These are phyloP conservation scores for Dasypogon diadema DNA, from an alignment of 2,888 invertebrate species.

Conservation along the genomic window DNA sequence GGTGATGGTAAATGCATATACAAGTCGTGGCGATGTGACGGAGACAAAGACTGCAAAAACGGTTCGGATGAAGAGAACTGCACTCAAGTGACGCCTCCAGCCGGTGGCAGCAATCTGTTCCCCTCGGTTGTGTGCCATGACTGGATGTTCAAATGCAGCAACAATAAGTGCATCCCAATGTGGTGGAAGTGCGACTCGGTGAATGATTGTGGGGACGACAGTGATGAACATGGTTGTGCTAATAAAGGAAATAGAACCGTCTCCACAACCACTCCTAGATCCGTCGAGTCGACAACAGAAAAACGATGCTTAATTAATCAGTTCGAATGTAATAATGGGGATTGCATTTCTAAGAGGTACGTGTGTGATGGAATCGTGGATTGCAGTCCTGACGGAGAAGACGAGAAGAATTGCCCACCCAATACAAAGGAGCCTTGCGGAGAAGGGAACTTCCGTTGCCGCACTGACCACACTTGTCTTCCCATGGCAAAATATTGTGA, in stretches of 20 bases:
- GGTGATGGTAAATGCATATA: conserved; percentile 72
- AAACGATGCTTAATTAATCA: conserved; percentile 65
- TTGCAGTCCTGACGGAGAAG: conserved; percentile 73
- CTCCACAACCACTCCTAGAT: conserved; percentile 60
- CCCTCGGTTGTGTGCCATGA: conserved; percentile 73
- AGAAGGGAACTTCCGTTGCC: conserved; percentile 72
- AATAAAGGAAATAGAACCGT: conserved; percentile 53
- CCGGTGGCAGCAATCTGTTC: conserved; percentile 59
- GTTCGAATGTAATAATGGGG: conserved; percentile 64
- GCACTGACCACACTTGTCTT: conserved; percentile 75
- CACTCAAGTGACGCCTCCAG: conserved; percentile 64
- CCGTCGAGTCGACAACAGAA: conserved; percentile 57
- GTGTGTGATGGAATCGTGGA: conserved; percentile 72
- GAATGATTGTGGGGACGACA: conserved; percentile 80
- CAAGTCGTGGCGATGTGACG: conserved; percentile 74
- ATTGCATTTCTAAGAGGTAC: conserved; percentile 72
- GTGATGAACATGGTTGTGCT: conserved; percentile 78
- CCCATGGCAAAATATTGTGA: conserved; percentile 70
- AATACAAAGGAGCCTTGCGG: conserved; percentile 63
- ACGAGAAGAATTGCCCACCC: conserved; percentile 71
- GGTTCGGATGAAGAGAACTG: conserved; percentile 81
- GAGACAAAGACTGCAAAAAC: conserved; percentile 79
- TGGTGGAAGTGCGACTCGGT: conserved; percentile 87
- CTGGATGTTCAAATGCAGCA: conserved; percentile 84
- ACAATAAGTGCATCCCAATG: conserved; percentile 78